Conservation (phyloP, 2,113 vertebrate species). For the Xyliphius kryptos region DNA sequence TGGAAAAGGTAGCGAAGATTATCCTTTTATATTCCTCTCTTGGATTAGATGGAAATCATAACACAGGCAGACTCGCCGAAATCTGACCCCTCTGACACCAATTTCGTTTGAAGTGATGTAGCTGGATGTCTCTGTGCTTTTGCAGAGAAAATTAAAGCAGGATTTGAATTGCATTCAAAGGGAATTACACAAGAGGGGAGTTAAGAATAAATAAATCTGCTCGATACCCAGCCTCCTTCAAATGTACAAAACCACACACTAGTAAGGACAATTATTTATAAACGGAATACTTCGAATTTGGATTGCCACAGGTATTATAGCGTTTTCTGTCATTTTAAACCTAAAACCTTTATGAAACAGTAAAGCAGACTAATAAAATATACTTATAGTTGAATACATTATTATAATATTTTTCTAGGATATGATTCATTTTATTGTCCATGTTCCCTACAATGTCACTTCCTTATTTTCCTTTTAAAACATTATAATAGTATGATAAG, state of each 20-base stretch:
- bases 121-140: slow-evolving; percentile 40
- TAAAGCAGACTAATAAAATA: no score
- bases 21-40: slow-evolving; percentile 40
- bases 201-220: slow-evolving; percentile 46
- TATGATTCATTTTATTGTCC: no score
- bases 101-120: slow-evolving; percentile 51
- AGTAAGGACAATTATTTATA: no score
- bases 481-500: no score
- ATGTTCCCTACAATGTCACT: no score
- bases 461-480: no score
- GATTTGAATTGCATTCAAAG: slow-evolving; percentile 51
- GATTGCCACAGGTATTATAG: no score
- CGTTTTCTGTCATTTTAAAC: no score
- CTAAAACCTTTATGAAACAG: no score
- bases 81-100: slow-evolving; percentile 53
- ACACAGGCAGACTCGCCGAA: slow-evolving; percentile 43
- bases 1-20: slow-evolving; percentile 47
- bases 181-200: slow-evolving; percentile 37
- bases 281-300: no score
- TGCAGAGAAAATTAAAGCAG: slow-evolving; percentile 47
- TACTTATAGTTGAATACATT: no score
- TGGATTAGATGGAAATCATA: slow-evolving; percentile 53
- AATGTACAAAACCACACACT: slow-evolving; percentile 17
- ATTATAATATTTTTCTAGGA: no score
- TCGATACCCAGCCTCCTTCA: slow-evolving; percentile 23